Conservation (phyloP, 2,888 invertebrate species). For the Dicranocentrus wangi region DNA sequence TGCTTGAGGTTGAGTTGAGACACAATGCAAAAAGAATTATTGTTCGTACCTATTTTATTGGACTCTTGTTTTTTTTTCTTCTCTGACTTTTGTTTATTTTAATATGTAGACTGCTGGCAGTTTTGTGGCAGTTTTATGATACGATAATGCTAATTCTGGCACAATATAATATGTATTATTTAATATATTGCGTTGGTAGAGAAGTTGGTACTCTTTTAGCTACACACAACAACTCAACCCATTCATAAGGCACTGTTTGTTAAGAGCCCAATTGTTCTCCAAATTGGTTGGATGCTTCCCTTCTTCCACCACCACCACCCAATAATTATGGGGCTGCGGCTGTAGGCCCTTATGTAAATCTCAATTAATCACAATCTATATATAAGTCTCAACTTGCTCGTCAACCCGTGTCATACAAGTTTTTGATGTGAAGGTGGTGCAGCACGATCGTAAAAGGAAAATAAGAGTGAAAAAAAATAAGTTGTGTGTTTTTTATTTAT, state of each 20-base stretch:
- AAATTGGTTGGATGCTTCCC: slow-evolving; percentile 41
- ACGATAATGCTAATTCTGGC: slow-evolving; percentile 15
- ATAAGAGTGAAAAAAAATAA: too few relatives aligned
- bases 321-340: slow-evolving; percentile 33
- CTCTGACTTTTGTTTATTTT: slow-evolving; percentile 12
- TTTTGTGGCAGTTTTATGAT: background rate
- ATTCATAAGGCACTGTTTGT: too few relatives aligned
- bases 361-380: slow-evolving; percentile 35
- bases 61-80: slow-evolving; percentile 11
- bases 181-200: background rate
- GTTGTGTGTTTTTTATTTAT: too few relatives aligned
- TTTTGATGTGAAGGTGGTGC: too few relatives aligned
- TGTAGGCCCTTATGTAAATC: slow-evolving; percentile 35
- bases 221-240: too few relatives aligned
- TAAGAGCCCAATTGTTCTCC: slow-evolving; percentile 43
- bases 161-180: background rate
- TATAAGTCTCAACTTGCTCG: slow-evolving; percentile 28
- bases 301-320: too few relatives aligned
- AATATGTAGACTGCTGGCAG: background rate
- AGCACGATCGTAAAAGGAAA: too few relatives aligned
- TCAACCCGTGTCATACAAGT: slow-evolving; percentile 15
- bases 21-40: slow-evolving; percentile 18
- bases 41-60: background rate
- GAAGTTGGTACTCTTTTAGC: too few relatives aligned
- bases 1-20: too few relatives aligned